Evolutionary conservation across 2,888 invertebrate genomes (phyloP).

Genomic region (Merodon equestris): DNA sequence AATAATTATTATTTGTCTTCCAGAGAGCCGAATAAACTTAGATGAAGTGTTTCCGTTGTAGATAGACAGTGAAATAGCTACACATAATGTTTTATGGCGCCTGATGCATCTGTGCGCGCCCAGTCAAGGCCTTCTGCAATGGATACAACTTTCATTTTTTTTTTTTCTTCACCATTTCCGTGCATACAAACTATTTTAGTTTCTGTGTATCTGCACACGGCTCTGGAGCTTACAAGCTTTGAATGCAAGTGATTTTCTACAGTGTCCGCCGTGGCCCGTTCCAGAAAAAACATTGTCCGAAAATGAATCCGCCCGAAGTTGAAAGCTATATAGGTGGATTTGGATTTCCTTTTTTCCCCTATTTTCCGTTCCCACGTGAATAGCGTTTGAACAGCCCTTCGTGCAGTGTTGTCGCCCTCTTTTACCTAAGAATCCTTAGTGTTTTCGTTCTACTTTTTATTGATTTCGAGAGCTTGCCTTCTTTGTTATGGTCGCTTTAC

Average conservation of each 20-base stretch:
- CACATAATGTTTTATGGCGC: slow-evolving; percentile 19
- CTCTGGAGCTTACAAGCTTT: slow-evolving; percentile 37
- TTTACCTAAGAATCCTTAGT: neutral
- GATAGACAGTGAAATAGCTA: neutral
- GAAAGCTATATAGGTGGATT: slow-evolving; percentile 31
- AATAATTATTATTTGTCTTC: slow-evolving; percentile 6
- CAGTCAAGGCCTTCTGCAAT: slow-evolving; percentile 38
- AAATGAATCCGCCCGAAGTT: slow-evolving; percentile 42
- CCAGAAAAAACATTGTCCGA: slow-evolving; percentile 3
- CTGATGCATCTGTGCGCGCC: slow-evolving; percentile 24
- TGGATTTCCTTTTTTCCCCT: slow-evolving; percentile 4
- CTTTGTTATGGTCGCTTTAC: slow-evolving; percentile 36
- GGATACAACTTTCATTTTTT: slow-evolving; percentile 32
- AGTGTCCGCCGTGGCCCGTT: neutral
- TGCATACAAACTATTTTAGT: slow-evolving; percentile 6
- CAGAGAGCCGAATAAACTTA: neutral
- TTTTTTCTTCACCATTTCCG: neutral
- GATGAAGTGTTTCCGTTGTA: no score
- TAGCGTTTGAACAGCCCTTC: slow-evolving; percentile 31
- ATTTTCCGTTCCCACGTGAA: slow-evolving; percentile 17
- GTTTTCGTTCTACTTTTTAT: slow-evolving; percentile 50
- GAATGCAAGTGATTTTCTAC: slow-evolving; percentile 40
- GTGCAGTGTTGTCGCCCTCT: slow-evolving; percentile 10
- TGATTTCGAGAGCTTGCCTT: slow-evolving; percentile 45
- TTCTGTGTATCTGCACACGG: no score